Percentiles rank a stretch among this genome's conserved stretches.
phyloP scores from a whole-genome alignment of 2,888 invertebrate genomes.

The Perizoma flavofasciatum region DNA sequence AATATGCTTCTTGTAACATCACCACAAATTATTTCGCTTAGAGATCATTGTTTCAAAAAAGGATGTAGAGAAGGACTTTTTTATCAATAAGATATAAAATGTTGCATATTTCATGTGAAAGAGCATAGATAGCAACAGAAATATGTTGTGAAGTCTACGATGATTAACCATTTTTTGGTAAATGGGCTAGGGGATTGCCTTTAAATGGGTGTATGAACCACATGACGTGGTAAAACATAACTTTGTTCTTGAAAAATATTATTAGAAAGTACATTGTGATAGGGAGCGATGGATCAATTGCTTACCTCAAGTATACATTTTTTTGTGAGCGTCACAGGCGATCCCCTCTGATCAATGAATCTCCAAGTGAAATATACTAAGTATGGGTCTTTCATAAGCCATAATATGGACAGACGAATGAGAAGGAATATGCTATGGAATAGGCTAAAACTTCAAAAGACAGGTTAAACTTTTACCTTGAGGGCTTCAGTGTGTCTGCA shows the following conservation, averaged over 20 bases:
- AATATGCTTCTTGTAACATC: constrained; percentile 8
- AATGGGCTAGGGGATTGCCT: too few species aligned
- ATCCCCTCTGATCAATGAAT: constrained; percentile 7
- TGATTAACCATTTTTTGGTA: neutral
- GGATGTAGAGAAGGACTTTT: neutral
- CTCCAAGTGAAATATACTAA: constrained; percentile 14
- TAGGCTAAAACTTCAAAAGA: neutral
- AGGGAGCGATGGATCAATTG: too few species aligned
- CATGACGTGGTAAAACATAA: constrained; percentile 5
- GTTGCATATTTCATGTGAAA: neutral
- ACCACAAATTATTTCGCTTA: constrained; percentile 11
- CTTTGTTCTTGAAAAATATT: neutral
- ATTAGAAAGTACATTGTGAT: constrained; percentile 7
- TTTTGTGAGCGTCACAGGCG: too few species aligned
- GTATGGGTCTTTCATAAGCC: constrained; percentile 7
- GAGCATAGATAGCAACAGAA: neutral
- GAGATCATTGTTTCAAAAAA: constrained; percentile 5
- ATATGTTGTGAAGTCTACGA: constrained; percentile 1
- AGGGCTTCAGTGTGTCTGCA: constrained; percentile 6
- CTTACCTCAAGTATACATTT: too few species aligned
- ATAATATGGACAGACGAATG: too few species aligned
- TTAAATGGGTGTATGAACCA: neutral
- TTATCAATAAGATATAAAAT: constrained; percentile 5
- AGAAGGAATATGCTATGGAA: neutral
- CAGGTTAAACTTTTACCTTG: too few species aligned